Percentiles rank a stretch among this genome's conserved stretches.
phyloP scores from a whole-genome alignment of 2,113 vertebrate species.

The Chiloscyllium plagiosum region DNA sequence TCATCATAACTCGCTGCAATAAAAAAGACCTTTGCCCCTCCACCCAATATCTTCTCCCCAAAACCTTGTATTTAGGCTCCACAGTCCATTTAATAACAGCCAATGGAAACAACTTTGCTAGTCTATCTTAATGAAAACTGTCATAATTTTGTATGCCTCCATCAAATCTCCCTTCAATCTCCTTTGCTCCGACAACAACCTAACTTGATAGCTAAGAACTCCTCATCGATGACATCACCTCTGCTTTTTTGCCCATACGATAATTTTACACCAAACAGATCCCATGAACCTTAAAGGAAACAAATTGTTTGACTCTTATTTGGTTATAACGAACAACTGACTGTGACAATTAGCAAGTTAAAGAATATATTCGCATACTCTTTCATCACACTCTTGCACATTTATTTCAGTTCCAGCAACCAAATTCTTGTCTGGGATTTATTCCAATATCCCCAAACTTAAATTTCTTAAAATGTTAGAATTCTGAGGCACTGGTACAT shows the following conservation, averaged over 20 bases:
- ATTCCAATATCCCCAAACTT: neutral
- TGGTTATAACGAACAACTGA: neutral
- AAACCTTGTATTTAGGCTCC: too few species aligned
- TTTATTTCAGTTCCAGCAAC: neutral
- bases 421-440: neutral
- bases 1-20: too few species aligned
- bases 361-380: neutral
- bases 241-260: neutral
- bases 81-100: too few species aligned
- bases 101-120: too few species aligned
- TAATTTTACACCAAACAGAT: neutral
- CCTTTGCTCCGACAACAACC: neutral
- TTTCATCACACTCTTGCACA: neutral
- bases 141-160: neutral
- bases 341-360: neutral
- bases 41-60: too few species aligned
- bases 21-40: too few species aligned
- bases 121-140: too few species aligned
- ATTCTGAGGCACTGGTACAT: neutral
- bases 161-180: neutral
- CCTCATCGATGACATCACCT: neutral
- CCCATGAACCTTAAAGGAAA: neutral
- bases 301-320: neutral
- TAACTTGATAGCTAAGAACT: neutral
- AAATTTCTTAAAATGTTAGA: neutral